Percentiles rank a stretch among this genome's conserved stretches.
Conservation (phyloP, 2,888 invertebrate species). For the Mechanitis mazaeus region DNA sequence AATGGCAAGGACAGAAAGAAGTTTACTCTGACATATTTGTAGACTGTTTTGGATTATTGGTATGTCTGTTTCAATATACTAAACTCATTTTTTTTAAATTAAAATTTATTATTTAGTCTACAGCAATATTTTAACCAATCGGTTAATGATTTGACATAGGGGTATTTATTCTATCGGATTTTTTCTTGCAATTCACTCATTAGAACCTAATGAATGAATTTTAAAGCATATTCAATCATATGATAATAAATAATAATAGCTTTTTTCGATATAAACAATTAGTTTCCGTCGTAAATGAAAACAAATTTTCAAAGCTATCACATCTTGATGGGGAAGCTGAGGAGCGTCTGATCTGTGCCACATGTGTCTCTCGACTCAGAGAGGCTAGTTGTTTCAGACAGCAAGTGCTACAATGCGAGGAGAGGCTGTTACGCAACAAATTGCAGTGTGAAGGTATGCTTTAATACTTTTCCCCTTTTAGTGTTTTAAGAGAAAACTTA, state of each 20-base stretch:
- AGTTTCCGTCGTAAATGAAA: neutral
- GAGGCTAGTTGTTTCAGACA: conserved; percentile 45
- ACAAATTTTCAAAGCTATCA: conserved; percentile 42
- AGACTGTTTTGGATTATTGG: conserved; percentile 62
- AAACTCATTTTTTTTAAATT: neutral
- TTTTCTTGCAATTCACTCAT: too few species aligned
- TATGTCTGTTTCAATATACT: conserved; percentile 33
- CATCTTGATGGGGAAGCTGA: conserved; percentile 42
- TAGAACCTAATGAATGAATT: too few species aligned
- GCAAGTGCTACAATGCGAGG: conserved; percentile 49
- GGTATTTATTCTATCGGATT: too few species aligned
- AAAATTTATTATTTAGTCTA: neutral
- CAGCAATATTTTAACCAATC: neutral
- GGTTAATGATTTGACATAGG: too few species aligned
- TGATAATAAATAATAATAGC: neutral
- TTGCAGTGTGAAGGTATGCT: conserved; percentile 36
- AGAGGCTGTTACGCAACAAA: conserved; percentile 39
- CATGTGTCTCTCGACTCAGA: conserved; percentile 49
- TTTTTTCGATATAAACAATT: neutral
- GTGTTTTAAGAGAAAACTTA: too few species aligned
- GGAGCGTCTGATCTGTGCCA: conserved; percentile 50
- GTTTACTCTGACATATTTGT: conserved; percentile 62
- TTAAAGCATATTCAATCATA: too few species aligned
- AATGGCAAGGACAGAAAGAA: conserved; percentile 54
- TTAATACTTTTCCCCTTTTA: too few species aligned